Evolutionary conservation across 2,797 vertebrate species (phyloP).

Genomic region (Hemitrygon akajei): DNA sequence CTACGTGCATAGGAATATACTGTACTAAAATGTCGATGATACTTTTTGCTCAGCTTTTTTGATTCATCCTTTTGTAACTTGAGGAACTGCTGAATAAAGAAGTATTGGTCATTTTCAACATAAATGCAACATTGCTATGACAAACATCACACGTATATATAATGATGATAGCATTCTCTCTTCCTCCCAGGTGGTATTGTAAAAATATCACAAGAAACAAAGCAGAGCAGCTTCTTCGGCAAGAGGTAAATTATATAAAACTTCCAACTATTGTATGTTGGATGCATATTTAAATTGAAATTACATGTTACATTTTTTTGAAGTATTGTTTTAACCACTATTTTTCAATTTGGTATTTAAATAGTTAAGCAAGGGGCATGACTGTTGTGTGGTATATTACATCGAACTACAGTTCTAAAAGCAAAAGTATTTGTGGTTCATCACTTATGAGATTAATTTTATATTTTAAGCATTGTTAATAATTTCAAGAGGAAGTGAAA

Average conservation of each 20-base stretch:
- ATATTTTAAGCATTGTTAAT: not conserved
- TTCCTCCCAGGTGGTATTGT: conserved; percentile 72
- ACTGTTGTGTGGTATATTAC: not conserved
- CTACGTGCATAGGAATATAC: too few species aligned
- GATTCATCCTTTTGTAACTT: too few species aligned
- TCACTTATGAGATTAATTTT: not conserved
- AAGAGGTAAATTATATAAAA: conserved; percentile 60
- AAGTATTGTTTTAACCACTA: conserved; percentile 32
- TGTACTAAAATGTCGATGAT: too few species aligned
- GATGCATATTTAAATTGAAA: not conserved
- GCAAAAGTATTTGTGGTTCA: not conserved
- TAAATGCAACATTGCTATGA: too few species aligned
- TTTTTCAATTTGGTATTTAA: not conserved
- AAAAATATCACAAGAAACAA: conserved; percentile 75
- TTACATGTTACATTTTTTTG: not conserved
- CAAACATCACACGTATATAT: not conserved
- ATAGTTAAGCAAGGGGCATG: not conserved
- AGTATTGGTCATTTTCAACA: not conserved
- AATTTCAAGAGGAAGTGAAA: not conserved
- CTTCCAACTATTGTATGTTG: not conserved
- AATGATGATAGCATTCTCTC: not conserved
- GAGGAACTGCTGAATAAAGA: not conserved
- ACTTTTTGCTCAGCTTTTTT: too few species aligned
- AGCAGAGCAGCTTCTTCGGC: conserved; percentile 70
- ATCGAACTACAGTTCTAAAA: not conserved